Conservation (phyloP, 2,113 vertebrate species). For the Melospiza georgiana region DNA sequence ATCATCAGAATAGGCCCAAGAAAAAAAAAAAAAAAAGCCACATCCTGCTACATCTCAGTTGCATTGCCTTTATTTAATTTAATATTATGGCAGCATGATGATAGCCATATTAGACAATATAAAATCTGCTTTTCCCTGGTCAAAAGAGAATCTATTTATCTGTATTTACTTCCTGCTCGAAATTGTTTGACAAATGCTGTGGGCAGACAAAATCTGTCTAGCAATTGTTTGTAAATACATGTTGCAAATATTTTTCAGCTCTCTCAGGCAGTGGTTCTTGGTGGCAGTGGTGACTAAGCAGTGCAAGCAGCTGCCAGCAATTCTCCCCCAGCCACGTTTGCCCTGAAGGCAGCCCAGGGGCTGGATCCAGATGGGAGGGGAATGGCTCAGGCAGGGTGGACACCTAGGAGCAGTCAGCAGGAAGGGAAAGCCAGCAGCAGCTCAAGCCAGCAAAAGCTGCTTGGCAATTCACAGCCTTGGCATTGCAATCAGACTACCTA, state of each 20-base stretch:
- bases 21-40: no score
- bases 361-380: not conserved
- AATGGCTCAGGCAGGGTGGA: not conserved
- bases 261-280: not conserved
- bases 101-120: not conserved
- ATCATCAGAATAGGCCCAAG: not conserved
- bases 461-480: not conserved
- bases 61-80: not conserved
- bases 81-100: not conserved
- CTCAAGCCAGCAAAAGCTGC: not conserved
- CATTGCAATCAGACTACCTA: not conserved
- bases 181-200: not conserved
- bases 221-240: constrained; percentile 17
- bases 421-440: not conserved
- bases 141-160: not conserved
- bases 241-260: not conserved
- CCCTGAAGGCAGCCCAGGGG: not conserved
- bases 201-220: not conserved
- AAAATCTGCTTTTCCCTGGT: not conserved
- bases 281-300: not conserved
- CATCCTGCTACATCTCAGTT: not conserved
- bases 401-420: not conserved
- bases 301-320: not conserved
- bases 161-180: not conserved
- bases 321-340: not conserved